phyloP scores from a whole-genome alignment of 2,888 invertebrate species.

The Phoronis australis region DNA sequence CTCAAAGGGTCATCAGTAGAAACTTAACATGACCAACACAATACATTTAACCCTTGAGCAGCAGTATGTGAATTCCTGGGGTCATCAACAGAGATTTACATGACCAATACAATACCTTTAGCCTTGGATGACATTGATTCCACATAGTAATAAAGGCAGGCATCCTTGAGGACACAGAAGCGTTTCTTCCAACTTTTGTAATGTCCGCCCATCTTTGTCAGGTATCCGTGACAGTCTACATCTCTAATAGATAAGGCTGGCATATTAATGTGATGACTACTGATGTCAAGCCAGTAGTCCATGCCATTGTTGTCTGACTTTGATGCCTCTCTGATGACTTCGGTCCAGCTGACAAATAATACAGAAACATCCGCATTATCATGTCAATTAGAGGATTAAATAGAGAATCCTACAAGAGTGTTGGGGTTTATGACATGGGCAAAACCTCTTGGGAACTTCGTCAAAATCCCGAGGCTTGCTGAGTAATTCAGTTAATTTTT shows the following conservation, averaged over 20 bases:
- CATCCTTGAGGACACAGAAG: conserved; percentile 92
- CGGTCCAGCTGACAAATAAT: not conserved
- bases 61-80: too few relatives aligned
- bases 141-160: conserved; percentile 87
- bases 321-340: not conserved
- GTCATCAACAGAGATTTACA: too few relatives aligned
- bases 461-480: too few relatives aligned
- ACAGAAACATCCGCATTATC: not conserved
- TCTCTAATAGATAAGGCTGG: conserved; percentile 69
- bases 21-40: too few relatives aligned
- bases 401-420: too few relatives aligned
- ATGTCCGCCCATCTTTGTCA: conserved; percentile 70
- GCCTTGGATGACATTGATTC: conserved; percentile 82
- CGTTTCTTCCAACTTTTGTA: conserved; percentile 81
- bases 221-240: conserved; percentile 89
- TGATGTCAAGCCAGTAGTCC: conserved; percentile 69
- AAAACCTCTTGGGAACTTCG: too few relatives aligned
- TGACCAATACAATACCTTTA: too few relatives aligned
- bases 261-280: conserved; percentile 73
- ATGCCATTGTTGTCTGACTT: conserved; percentile 22
- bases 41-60: too few relatives aligned
- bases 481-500: too few relatives aligned
- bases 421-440: too few relatives aligned
- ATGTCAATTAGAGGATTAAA: not conserved
- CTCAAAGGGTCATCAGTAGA: too few relatives aligned